Evolutionary conservation across 2,113 vertebrate species (phyloP).

Genomic region (Hepsetus odoe): DNA sequence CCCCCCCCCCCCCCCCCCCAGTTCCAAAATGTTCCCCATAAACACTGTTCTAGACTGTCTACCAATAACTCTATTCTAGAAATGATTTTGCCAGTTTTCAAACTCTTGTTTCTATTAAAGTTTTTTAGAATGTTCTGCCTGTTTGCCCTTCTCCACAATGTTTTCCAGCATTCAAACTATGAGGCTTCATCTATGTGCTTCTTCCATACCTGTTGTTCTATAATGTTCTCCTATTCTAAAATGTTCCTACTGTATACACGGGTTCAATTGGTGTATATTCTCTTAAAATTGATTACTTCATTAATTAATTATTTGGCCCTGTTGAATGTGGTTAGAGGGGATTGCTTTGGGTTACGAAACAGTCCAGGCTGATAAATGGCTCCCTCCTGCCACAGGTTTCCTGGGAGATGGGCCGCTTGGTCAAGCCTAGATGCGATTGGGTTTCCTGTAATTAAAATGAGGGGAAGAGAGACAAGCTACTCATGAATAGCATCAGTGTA

Average conservation of each 20-base stretch:
- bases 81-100: no score
- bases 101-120: no score
- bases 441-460: constrained; percentile 75
- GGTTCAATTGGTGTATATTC: no score
- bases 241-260: not conserved
- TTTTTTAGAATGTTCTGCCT: no score
- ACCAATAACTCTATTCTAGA: no score
- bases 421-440: constrained; percentile 61
- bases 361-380: constrained; percentile 59
- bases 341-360: constrained; percentile 39
- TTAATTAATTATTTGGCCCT: not conserved
- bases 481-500: constrained; percentile 67
- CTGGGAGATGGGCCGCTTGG: constrained; percentile 65
- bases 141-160: no score
- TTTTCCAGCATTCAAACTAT: no score
- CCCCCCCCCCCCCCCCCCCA: no score
- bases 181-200: no score
- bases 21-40: no score
- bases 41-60: no score
- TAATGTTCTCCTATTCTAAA: not conserved
- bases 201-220: no score
- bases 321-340: constrained; percentile 18
- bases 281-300: not conserved
- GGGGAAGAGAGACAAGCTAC: constrained; percentile 59
- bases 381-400: constrained; percentile 63